Base-by-base conservation (phyloP, 2,888 invertebrate genomes). In the Lissocephala sabroskyi region DNA sequence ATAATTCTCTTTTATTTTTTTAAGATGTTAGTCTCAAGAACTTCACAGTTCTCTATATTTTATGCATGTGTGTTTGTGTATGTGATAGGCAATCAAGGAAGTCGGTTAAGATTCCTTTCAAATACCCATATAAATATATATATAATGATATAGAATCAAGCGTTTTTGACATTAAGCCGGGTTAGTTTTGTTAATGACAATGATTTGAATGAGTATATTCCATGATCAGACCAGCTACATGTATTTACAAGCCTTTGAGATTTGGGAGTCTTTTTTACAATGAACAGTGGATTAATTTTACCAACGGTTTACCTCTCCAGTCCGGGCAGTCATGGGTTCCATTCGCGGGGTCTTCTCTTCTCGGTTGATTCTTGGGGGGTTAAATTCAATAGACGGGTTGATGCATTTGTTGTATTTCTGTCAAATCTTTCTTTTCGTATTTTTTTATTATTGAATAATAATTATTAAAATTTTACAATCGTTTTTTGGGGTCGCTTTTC, bases 391-490 rank as follows among this genome's bases (percentile, higher is more conserved):
- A 9, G n/a, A 11, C 30, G 36, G 10, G 16, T 18, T 43, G 14
- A 4, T 32, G 46, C 52, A 42, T 46, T 50, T 51, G 29, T 55
- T 52, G 45, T 47, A 60, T 67, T 63, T 73, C 55, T 70, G 62
- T 71, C 57, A 77, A 71, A 66, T 64, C 60, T 64, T 65, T 62
- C 58, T 59, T 63, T 61, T 73, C 59, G 41, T 55, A 35, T 62
- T 63, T 56, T 67, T 75, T 77, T 76, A 68, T 70, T 77, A 74
- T 65, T 74, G 75, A 67, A 76, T 73, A 67, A 65, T 62, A 67
- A 74, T 66, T 74, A 71, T 74, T 71, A 77, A 74, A 77, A 68
- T 74, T 75, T 64, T 71, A 71, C 74, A 71, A 65, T 67, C 50
- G 49, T 50, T 59, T 56, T 47, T 11, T 18, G 13, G 29, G 29